These are phyloP conservation scores for Epinephelus malabaricus DNA, from an alignment of 2,797 vertebrate genomes.

Conservation along the genomic window DNA sequence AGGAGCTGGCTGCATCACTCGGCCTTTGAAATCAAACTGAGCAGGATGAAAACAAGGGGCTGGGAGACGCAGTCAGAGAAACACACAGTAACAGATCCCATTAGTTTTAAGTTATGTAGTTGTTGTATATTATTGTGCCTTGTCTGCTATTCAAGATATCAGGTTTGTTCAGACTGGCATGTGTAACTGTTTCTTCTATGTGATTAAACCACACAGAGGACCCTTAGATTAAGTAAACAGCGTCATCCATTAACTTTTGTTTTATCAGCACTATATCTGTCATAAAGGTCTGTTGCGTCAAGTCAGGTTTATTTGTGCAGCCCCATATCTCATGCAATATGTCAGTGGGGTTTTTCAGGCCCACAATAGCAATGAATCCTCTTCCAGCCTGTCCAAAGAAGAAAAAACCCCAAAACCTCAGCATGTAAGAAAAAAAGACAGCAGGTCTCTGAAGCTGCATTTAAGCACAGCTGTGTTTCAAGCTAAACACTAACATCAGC, in stretches of 20 bases:
- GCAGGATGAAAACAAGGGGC: conserved; percentile 39
- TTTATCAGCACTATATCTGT: background rate
- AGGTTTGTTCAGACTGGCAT: conserved; percentile 12
- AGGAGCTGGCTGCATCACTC: conserved; percentile 74
- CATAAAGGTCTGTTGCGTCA: background rate
- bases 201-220: conserved; percentile 12
- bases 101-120: conserved; percentile 3
- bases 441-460: background rate
- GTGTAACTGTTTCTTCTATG: conserved; percentile 19
- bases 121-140: conserved; percentile 7
- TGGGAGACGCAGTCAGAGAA: background rate
- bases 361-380: background rate
- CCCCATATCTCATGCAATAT: conserved; percentile 2
- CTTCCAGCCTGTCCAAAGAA: background rate
- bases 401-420: background rate
- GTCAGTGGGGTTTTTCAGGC: background rate
- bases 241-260: conserved; percentile 4
- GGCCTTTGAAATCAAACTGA: conserved; percentile 68
- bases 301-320: conserved; percentile 18
- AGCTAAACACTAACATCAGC: background rate
- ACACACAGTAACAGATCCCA: conserved; percentile 5
- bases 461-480: background rate
- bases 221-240: conserved; percentile 6
- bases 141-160: conserved; percentile 19
- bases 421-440: background rate